Conservation (phyloP, 2,113 vertebrate species). For the Bungarus multicinctus region DNA sequence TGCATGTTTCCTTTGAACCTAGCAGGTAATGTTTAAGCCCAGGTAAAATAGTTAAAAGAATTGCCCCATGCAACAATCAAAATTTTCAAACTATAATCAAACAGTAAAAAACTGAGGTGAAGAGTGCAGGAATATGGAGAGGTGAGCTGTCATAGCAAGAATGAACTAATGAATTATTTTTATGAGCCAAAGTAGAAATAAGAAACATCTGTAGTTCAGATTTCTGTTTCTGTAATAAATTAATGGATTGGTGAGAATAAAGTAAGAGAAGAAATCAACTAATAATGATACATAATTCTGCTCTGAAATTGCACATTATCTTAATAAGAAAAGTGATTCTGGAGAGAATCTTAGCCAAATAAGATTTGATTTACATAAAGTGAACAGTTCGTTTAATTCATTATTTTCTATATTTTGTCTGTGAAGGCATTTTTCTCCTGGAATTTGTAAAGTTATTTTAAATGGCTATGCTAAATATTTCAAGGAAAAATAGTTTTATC, state of each 20-base stretch:
- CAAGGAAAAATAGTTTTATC: neutral
- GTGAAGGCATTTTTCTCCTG: neutral
- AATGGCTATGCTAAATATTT: neutral
- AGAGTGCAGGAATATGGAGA: constrained; percentile 60
- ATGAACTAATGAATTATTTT: constrained; percentile 61
- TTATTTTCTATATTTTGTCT: neutral
- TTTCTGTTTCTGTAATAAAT: constrained; percentile 55
- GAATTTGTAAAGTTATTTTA: neutral
- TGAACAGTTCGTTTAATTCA: neutral
- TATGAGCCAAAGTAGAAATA: constrained; percentile 56
- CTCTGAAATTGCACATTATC: neutral
- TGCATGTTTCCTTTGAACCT: neutral
- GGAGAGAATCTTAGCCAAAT: neutral
- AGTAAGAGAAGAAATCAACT: constrained; percentile 25
- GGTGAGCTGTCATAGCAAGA: constrained; percentile 51
- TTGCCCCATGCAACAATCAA: neutral
- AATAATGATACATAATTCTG: neutral
- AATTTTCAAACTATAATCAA: neutral
- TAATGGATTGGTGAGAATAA: constrained; percentile 21
- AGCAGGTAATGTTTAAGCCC: neutral
- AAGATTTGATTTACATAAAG: neutral
- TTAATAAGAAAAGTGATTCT: neutral
- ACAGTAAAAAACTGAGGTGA: constrained; percentile 31
- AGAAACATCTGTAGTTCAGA: constrained; percentile 63
- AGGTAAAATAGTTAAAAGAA: constrained; percentile 3